phyloP scores from a whole-genome alignment of 1,140 invertebrate species.

The Sminthurides bifidus region DNA sequence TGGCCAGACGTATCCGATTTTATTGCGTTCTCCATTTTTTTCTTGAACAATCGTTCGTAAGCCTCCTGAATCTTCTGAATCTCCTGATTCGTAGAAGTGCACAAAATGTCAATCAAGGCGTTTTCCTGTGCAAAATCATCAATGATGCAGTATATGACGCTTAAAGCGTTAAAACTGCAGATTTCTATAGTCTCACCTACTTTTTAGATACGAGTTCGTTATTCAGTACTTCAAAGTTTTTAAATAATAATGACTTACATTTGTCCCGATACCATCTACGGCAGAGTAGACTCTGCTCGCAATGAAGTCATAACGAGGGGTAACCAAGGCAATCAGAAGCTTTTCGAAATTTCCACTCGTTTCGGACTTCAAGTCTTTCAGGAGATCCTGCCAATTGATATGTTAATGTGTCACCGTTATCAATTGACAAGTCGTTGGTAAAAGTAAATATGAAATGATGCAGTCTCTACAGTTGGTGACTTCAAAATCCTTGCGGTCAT shows the following conservation, averaged over 20 bases:
- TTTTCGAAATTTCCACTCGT: slow-evolving; percentile 82
- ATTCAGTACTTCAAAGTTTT: too few relatives aligned
- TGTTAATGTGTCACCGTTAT: too few relatives aligned
- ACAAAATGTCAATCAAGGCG: slow-evolving; percentile 76
- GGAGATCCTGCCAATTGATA: too few relatives aligned
- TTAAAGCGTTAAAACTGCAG: too few relatives aligned
- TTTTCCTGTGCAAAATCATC: slow-evolving; percentile 46
- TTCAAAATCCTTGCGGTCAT: neutral
- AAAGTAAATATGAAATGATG: neutral
- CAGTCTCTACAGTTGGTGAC: neutral
- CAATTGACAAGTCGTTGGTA: too few relatives aligned
- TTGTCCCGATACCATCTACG: slow-evolving; percentile 66
- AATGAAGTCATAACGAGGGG: slow-evolving; percentile 71
- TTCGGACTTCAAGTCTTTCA: slow-evolving; percentile 81
- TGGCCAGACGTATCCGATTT: slow-evolving; percentile 85
- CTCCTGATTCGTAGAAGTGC: slow-evolving; percentile 73
- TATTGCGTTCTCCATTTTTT: slow-evolving; percentile 72
- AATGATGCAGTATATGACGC: too few relatives aligned
- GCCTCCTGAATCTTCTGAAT: slow-evolving; percentile 66
- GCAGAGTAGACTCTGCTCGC: slow-evolving; percentile 76
- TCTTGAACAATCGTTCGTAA: slow-evolving; percentile 69
- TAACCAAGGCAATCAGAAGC: slow-evolving; percentile 74
- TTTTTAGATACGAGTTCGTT: too few relatives aligned
- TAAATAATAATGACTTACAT: slow-evolving; percentile 38
- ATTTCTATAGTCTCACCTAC: too few relatives aligned